Percentiles rank a stretch among this genome's conserved stretches.
Evolutionary conservation across 2,888 invertebrate species (phyloP).

Genomic region (Lasioglossum malachurum): DNA sequence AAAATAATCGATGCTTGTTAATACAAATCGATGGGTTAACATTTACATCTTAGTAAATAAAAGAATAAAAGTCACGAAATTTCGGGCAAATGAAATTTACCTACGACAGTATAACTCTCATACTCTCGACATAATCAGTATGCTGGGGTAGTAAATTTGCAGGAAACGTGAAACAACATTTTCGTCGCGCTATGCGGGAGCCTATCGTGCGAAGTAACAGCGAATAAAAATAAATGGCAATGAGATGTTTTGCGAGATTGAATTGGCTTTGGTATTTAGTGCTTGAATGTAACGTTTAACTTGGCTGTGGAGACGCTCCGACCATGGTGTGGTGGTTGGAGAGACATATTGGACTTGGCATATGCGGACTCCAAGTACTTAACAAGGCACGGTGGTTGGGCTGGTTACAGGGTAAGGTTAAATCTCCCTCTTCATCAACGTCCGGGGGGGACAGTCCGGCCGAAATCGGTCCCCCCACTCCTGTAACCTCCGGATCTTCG

Average conservation of each 20-base stretch:
- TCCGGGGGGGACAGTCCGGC: constrained; percentile 84
- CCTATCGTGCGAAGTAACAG: constrained; percentile 14
- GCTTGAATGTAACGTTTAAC: constrained; percentile 67
- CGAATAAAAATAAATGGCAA: constrained; percentile 23
- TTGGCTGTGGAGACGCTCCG: constrained; percentile 64
- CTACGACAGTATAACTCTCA: neutral
- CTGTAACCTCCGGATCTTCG: constrained; percentile 81
- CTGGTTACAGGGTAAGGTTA: constrained; percentile 85
- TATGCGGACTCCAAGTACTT: constrained; percentile 81
- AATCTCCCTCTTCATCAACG: constrained; percentile 84
- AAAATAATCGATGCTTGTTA: too few relatives aligned
- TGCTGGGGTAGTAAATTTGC: neutral
- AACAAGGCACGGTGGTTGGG: constrained; percentile 83
- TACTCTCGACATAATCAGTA: too few relatives aligned
- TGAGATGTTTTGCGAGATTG: constrained; percentile 46
- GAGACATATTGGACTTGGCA: constrained; percentile 70
- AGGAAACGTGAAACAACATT: neutral
- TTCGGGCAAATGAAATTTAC: too few relatives aligned
- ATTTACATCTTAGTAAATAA: too few relatives aligned
- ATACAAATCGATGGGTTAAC: too few relatives aligned
- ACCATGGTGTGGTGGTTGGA: constrained; percentile 67
- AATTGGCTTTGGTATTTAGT: constrained; percentile 66
- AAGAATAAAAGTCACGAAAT: too few relatives aligned
- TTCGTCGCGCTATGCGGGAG: neutral
- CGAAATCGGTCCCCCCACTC: constrained; percentile 81